Evolutionary conservation across 2,888 invertebrate genomes (phyloP).

Genomic region (Drosophila niveifrons): DNA sequence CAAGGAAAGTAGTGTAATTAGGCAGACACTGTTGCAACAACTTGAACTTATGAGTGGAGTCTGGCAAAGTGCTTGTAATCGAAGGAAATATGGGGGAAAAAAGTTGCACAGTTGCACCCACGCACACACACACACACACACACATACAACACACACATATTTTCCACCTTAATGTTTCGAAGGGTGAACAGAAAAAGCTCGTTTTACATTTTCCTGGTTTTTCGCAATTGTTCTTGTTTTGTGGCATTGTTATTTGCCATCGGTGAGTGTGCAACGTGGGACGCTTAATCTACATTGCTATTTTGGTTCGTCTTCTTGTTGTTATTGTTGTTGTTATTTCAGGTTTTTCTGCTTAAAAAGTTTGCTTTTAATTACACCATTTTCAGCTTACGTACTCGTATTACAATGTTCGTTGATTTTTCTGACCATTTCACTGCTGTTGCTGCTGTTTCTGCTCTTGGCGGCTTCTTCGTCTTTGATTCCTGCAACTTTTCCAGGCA

Average conservation of each 20-base stretch:
- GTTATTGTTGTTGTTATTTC: neutral
- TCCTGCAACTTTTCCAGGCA: neutral
- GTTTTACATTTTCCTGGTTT: constrained; percentile 14
- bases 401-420: constrained; percentile 16
- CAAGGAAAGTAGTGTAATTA: constrained; percentile 5
- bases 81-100: neutral
- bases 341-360: constrained; percentile 28
- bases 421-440: constrained; percentile 1
- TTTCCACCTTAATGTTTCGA: constrained; percentile 2
- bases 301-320: neutral
- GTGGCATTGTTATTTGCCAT: constrained; percentile 6
- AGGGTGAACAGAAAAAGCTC: constrained; percentile 7
- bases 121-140: neutral
- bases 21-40: neutral
- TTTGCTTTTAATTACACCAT: constrained; percentile 49
- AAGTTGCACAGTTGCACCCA: neutral
- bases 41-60: constrained; percentile 3
- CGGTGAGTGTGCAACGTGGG: constrained; percentile 13
- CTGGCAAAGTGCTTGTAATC: neutral
- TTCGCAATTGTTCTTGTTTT: constrained; percentile 17
- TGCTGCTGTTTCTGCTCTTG: neutral
- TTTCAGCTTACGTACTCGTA: constrained; percentile 29
- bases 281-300: constrained; percentile 21
- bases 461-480: constrained; percentile 27
- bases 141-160: neutral